A percentile compares a stretch with the other conserved stretches of the same genome.
Evolutionary conservation across 2,113 vertebrate species (phyloP).

Genomic region (Neodontobutis hainanensis): DNA sequence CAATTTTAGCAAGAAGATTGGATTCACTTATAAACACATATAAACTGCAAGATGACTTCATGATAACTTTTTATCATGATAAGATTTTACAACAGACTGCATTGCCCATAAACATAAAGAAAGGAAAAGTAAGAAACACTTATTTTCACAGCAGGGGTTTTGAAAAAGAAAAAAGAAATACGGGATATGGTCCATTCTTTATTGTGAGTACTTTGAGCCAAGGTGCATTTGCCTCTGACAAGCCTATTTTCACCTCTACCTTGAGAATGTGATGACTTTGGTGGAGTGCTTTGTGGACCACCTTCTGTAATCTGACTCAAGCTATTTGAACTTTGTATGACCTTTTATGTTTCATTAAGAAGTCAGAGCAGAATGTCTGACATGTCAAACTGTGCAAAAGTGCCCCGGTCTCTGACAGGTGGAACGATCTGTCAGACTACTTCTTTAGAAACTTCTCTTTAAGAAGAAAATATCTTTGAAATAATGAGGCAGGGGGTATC

Average conservation of each 20-base stretch:
- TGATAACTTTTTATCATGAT: too few species aligned
- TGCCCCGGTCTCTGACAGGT: slow-evolving; percentile 11
- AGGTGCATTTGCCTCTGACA: slow-evolving; percentile 8
- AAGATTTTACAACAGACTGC: background rate
- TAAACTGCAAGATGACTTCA: background rate
- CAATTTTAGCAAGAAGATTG: too few species aligned
- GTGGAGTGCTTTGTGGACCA: slow-evolving; percentile 20
- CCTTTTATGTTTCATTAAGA: slow-evolving; percentile 58
- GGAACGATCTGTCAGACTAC: slow-evolving; percentile 19
- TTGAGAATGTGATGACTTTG: slow-evolving; percentile 6
- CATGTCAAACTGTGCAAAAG: slow-evolving; percentile 28
- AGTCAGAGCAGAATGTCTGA: slow-evolving; percentile 28
- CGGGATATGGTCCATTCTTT: slow-evolving; percentile 20
- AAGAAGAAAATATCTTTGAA: slow-evolving; percentile 15
- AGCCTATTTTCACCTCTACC: slow-evolving; percentile 24
- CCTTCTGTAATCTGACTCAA: slow-evolving; percentile 42
- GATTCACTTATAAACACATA: too few species aligned
- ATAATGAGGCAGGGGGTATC: slow-evolving; percentile 8
- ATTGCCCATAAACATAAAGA: background rate
- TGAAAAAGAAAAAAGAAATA: slow-evolving; percentile 7
- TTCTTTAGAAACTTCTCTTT: slow-evolving; percentile 31
- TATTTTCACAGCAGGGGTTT: slow-evolving; percentile 11
- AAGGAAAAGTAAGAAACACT: background rate
- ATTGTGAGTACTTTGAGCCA: background rate
- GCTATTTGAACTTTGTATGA: slow-evolving; percentile 40